These are phyloP conservation scores for Coracias cyanogaster DNA, from an alignment of 2,797 vertebrate genomes.

Conservation along the genomic window DNA sequence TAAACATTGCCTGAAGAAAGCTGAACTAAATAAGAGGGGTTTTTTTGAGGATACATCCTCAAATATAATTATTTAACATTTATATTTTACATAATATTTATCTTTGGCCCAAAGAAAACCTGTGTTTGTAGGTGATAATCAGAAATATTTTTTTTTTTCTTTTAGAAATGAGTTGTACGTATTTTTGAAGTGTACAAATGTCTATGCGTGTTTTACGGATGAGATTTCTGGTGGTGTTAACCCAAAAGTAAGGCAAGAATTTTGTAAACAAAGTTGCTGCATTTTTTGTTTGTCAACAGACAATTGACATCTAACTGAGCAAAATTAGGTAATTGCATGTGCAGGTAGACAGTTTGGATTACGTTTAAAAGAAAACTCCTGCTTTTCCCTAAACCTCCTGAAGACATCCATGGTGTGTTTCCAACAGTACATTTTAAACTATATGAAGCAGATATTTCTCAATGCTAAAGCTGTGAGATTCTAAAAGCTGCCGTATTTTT, in stretches of 20 bases:
- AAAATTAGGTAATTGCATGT: not conserved
- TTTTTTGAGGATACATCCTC: not conserved
- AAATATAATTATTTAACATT: not conserved
- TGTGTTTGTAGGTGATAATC: not conserved
- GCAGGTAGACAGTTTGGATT: not conserved
- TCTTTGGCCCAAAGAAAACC: not conserved
- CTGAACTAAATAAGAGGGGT: not conserved
- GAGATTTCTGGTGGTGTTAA: not conserved
- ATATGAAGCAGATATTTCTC: not conserved
- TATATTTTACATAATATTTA: not conserved
- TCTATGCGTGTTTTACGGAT: not conserved
- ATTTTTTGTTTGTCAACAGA: not conserved
- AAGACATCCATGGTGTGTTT: not conserved
- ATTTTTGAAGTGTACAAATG: not conserved
- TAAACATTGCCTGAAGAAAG: not conserved
- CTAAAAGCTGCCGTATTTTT: no score
- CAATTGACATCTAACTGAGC: not conserved
- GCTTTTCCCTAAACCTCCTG: rapidly evolving
- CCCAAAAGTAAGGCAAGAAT: not conserved
- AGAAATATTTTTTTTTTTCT: not conserved
- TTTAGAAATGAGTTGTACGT: not conserved
- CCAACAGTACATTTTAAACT: not conserved
- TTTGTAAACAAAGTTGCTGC: not conserved
- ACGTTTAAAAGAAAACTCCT: not conserved
- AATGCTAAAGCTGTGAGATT: not conserved